These are phyloP conservation scores for Octopus sinensis DNA, from an alignment of 1,140 invertebrate genomes.

Conservation along the genomic window DNA sequence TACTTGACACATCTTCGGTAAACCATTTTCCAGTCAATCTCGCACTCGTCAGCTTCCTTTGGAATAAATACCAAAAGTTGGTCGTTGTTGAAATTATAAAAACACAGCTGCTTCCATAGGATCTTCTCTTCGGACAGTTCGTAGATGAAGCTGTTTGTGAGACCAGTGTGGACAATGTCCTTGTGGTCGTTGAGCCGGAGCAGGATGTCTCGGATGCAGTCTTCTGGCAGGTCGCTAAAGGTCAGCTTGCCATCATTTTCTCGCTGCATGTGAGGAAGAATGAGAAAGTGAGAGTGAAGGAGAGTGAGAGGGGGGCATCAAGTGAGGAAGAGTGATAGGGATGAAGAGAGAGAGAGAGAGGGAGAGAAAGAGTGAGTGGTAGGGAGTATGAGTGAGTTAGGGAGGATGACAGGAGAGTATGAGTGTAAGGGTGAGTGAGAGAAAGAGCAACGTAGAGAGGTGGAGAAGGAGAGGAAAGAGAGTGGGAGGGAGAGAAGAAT, in stretches of 20 bases:
- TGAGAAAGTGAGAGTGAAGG: not conserved
- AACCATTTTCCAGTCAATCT: constrained; percentile 44
- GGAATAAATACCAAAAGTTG: constrained; percentile 73
- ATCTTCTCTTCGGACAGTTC: constrained; percentile 81
- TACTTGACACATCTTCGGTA: constrained; percentile 49
- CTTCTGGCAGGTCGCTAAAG: constrained; percentile 86
- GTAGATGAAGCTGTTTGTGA: constrained; percentile 72
- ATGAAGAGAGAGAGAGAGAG: not conserved
- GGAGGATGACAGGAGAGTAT: not conserved
- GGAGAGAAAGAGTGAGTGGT: not conserved
- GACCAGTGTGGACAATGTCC: constrained; percentile 75
- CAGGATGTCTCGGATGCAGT: constrained; percentile 88
- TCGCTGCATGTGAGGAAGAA: constrained; percentile 63
- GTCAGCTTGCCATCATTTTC: constrained; percentile 78
- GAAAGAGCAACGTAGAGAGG: not conserved
- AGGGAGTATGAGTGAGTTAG: not conserved
- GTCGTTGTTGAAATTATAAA: constrained; percentile 85
- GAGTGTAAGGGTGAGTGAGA: not conserved
- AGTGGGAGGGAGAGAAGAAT: not conserved
- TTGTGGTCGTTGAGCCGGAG: constrained; percentile 85
- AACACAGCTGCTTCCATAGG: constrained; percentile 86
- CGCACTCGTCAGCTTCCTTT: constrained; percentile 28
- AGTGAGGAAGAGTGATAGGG: not conserved
- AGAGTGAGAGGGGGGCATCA: not conserved
- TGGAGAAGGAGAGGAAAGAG: not conserved